A percentile compares a stretch with the other conserved stretches of the same genome.
Conservation (phyloP, 2,888 invertebrate genomes). For the Suillia variegata region DNA sequence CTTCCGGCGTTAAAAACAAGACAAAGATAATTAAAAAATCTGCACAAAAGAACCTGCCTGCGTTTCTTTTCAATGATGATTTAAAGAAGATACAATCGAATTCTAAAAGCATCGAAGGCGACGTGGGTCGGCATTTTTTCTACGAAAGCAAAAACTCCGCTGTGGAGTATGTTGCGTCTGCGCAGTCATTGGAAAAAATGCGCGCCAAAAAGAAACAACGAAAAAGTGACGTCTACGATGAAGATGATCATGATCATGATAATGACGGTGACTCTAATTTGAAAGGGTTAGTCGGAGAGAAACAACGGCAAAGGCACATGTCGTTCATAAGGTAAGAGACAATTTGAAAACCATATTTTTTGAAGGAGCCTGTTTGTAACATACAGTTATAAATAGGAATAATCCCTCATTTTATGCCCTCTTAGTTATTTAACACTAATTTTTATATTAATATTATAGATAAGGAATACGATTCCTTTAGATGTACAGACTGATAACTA, state of each 20-base stretch:
- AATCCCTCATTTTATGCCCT: too few relatives aligned
- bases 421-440: too few relatives aligned
- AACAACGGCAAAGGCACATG: conserved; percentile 35
- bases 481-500: too few relatives aligned
- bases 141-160: conserved; percentile 46
- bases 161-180: too few relatives aligned
- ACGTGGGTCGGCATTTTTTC: conserved; percentile 47
- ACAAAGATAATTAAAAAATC: too few relatives aligned
- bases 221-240: too few relatives aligned
- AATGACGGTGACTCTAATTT: conserved; percentile 42
- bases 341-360: background rate
- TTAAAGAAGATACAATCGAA: conserved; percentile 53
- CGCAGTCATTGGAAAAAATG: conserved; percentile 33
- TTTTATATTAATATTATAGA: too few relatives aligned
- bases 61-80: conserved; percentile 43
- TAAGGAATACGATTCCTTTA: too few relatives aligned
- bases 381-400: too few relatives aligned
- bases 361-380: too few relatives aligned
- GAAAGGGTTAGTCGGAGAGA: conserved; percentile 38
- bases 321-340: conserved; percentile 36
- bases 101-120: conserved; percentile 48
- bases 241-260: too few relatives aligned
- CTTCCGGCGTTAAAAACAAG: conserved; percentile 29
- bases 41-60: conserved; percentile 31
- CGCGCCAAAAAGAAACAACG: conserved; percentile 36